These are phyloP conservation scores for Argopecten irradians DNA, from an alignment of 1,140 invertebrate genomes.

Conservation along the genomic window DNA sequence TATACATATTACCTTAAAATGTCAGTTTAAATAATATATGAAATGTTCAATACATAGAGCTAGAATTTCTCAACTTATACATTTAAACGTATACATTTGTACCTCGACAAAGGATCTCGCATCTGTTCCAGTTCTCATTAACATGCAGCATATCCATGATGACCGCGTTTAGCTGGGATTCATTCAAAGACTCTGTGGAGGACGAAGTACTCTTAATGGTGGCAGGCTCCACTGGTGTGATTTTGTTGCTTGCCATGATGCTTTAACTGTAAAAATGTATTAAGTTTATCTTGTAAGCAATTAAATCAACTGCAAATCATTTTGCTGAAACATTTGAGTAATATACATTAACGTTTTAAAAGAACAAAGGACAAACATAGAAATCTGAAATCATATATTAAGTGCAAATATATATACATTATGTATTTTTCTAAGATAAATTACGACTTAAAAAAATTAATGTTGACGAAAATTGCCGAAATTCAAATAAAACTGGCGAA, in stretches of 20 bases:
- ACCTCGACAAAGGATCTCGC: constrained; percentile 69
- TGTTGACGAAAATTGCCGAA: too few species aligned
- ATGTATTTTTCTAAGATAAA: too few species aligned
- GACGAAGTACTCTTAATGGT: neutral
- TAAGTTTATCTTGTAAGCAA: too few species aligned
- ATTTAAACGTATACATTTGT: neutral
- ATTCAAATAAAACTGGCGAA: too few species aligned
- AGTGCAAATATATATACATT: too few species aligned
- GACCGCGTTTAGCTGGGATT: constrained; percentile 62
- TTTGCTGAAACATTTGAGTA: too few species aligned
- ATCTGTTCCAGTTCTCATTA: constrained; percentile 54
- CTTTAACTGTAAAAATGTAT: neutral
- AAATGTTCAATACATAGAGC: neutral
- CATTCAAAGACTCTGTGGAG: constrained; percentile 57
- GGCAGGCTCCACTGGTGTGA: neutral
- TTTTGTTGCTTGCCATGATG: neutral
- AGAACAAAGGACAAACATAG: too few species aligned
- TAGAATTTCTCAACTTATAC: neutral
- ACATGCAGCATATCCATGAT: constrained; percentile 68
- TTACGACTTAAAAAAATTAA: too few species aligned
- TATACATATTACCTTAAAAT: neutral
- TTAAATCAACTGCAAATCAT: too few species aligned
- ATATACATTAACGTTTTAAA: too few species aligned
- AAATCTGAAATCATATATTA: too few species aligned
- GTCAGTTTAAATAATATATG: neutral